phyloP scores from a whole-genome alignment of 1,140 invertebrate species.

The Zaprionus ornatus region DNA sequence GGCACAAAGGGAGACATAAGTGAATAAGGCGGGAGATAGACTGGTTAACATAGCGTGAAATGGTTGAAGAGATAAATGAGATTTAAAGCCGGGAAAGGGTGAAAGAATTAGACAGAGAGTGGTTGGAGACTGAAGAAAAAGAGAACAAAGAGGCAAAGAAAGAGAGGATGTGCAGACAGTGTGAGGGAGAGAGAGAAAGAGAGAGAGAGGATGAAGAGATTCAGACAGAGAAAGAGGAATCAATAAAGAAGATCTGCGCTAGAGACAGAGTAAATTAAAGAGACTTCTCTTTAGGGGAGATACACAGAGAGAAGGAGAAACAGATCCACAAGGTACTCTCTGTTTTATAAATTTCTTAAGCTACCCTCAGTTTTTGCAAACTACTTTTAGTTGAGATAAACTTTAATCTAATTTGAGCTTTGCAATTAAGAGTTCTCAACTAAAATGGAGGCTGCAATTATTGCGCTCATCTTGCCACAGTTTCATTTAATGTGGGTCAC shows the following conservation, averaged over 20 bases:
- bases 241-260: too few relatives aligned
- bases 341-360: not conserved
- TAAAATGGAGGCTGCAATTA: not conserved
- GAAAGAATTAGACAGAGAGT: not conserved
- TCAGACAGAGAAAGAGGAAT: not conserved
- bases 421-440: not conserved
- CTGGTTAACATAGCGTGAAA: not conserved
- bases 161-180: too few relatives aligned
- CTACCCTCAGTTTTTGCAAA: not conserved
- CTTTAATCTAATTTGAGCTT: not conserved
- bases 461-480: slow-evolving; percentile 9
- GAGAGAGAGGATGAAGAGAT: not conserved
- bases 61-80: not conserved
- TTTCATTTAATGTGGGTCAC: slow-evolving; percentile 61
- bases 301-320: too few relatives aligned
- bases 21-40: not conserved
- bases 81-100: not conserved
- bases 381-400: not conserved
- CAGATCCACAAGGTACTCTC: not conserved
- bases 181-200: not conserved
- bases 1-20: not conserved
- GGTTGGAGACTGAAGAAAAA: not conserved
- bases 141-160: not conserved
- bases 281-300: too few relatives aligned
- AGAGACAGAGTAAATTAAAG: too few relatives aligned